Evolutionary conservation across 2,113 vertebrate genomes (phyloP).

Genomic region (Sapajus apella): DNA sequence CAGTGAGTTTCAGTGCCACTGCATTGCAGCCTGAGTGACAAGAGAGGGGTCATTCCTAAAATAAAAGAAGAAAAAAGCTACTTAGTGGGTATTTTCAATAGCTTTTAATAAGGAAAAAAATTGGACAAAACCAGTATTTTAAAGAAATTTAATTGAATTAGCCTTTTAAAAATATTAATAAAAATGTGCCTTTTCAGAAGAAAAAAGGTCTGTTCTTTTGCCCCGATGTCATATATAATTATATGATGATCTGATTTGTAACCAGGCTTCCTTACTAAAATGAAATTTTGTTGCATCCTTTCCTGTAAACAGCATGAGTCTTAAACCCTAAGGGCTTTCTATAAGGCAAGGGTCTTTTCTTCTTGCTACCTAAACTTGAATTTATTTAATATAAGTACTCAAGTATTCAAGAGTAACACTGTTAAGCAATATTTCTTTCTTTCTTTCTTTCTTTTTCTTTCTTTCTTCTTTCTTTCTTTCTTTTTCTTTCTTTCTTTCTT

Average conservation of each 20-base stretch:
- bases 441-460: no score
- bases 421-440: background rate
- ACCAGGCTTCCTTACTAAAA: slow-evolving; percentile 21
- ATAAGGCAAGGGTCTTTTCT: background rate
- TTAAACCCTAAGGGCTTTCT: background rate
- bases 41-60: no score
- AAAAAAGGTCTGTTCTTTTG: background rate
- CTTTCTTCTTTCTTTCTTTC: no score
- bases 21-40: no score
- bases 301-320: background rate
- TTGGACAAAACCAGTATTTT: background rate
- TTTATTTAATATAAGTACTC: background rate
- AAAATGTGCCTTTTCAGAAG: background rate
- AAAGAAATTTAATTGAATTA: background rate
- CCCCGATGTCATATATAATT: slow-evolving; percentile 14
- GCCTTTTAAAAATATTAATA: background rate
- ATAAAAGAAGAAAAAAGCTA: background rate
- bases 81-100: background rate
- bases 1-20: no score
- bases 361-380: background rate
- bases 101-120: background rate
- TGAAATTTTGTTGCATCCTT: background rate
- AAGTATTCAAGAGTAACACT: background rate
- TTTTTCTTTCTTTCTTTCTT: no score
- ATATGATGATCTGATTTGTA: slow-evolving; percentile 12